Percentiles rank a stretch among this genome's conserved stretches.
Evolutionary conservation across 1,140 invertebrate genomes (phyloP).

Genomic region (Phocides pigmalion): DNA sequence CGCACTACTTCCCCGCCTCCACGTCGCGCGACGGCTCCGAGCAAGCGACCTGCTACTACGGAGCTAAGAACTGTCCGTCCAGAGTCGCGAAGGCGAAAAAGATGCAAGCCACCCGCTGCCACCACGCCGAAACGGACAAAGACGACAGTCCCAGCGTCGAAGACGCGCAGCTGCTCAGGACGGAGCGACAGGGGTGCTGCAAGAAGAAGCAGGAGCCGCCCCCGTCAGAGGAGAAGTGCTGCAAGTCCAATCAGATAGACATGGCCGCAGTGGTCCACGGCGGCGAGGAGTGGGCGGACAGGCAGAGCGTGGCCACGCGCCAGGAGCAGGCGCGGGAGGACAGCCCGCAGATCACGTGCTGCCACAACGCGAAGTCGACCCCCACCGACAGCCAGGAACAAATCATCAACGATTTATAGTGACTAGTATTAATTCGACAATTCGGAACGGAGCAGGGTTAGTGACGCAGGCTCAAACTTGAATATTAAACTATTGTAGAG

Average conservation of each 20-base stretch:
- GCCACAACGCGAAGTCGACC: constrained; percentile 51
- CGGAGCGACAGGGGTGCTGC: constrained; percentile 57
- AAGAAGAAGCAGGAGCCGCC: constrained; percentile 54
- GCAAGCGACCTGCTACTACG: constrained; percentile 61
- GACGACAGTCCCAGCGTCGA: constrained; percentile 67
- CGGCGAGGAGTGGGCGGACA: constrained; percentile 16
- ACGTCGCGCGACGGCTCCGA: constrained; percentile 43
- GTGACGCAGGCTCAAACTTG: not conserved
- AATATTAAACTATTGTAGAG: no score
- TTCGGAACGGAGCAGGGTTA: not conserved
- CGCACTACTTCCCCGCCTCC: constrained; percentile 64
- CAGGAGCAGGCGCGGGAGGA: constrained; percentile 47
- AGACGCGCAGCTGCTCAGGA: constrained; percentile 60
- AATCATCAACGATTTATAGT: constrained; percentile 50
- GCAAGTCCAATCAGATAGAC: constrained; percentile 50
- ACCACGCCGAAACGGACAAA: constrained; percentile 56
- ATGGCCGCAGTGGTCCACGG: constrained; percentile 50
- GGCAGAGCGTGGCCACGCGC: constrained; percentile 1
- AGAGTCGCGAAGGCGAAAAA: constrained; percentile 63
- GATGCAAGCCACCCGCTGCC: constrained; percentile 43
- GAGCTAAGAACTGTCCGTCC: constrained; percentile 66
- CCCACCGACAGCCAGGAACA: constrained; percentile 69
- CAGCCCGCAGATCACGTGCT: constrained; percentile 69
- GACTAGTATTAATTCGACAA: not conserved
- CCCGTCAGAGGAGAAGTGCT: constrained; percentile 52